These are phyloP conservation scores for Phoebastria nigripes DNA, from an alignment of 2,797 vertebrate genomes.

Conservation along the genomic window DNA sequence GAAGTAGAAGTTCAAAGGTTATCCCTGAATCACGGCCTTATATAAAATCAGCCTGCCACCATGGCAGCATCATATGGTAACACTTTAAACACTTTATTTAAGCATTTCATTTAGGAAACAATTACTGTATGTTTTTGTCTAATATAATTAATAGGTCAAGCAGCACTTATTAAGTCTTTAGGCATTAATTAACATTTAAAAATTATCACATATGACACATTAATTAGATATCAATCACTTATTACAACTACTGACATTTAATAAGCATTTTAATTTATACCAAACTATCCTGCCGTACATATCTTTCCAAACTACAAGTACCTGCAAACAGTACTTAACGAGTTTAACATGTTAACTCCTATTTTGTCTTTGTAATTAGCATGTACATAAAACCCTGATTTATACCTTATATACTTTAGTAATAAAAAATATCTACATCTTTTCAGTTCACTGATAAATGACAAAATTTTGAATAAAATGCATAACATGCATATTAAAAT, in stretches of 20 bases:
- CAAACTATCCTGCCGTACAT: background rate
- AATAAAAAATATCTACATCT: background rate
- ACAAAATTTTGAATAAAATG: background rate
- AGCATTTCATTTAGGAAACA: slow-evolving; percentile 65
- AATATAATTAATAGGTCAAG: slow-evolving; percentile 72
- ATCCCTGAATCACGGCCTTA: background rate
- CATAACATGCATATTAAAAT: background rate
- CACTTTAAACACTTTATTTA: slow-evolving; percentile 40
- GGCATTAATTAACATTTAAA: slow-evolving; percentile 74
- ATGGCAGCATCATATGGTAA: background rate
- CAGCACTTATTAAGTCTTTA: slow-evolving; percentile 68
- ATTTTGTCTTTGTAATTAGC: slow-evolving; percentile 1
- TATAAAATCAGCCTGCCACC: background rate
- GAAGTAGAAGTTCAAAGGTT: background rate
- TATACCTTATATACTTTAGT: background rate
- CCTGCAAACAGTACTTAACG: background rate
- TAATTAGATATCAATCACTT: slow-evolving; percentile 74
- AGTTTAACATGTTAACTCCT: slow-evolving; percentile 20
- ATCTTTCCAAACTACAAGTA: slow-evolving; percentile 38
- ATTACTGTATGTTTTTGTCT: slow-evolving; percentile 67
- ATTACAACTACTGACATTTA: slow-evolving; percentile 71
- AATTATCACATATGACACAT: slow-evolving; percentile 66
- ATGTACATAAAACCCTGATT: background rate
- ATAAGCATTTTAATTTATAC: slow-evolving; percentile 69
- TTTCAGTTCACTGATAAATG: background rate